Evolutionary conservation across 2,797 vertebrate genomes (phyloP).

Genomic region (Microctenopoma stevenorrisi): DNA sequence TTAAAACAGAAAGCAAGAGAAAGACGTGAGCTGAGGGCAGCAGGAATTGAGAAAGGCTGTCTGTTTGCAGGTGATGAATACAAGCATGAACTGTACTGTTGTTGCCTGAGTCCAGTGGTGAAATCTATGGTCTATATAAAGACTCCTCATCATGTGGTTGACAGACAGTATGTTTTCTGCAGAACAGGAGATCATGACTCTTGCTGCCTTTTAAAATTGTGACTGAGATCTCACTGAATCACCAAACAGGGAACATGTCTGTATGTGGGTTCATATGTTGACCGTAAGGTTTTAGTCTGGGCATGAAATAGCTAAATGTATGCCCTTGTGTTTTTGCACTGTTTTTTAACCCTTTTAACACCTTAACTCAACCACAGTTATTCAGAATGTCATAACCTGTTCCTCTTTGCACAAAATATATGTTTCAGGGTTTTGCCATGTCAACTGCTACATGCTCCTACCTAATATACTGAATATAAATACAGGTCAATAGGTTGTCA

Average conservation of each 20-base stretch:
- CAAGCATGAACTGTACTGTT: conserved; percentile 68
- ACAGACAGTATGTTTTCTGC: conserved; percentile 73
- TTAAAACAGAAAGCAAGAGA: conserved; percentile 35
- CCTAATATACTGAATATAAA: conserved; percentile 29
- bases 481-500: conserved; percentile 30
- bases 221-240: conserved; percentile 59
- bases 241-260: conserved; percentile 41
- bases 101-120: conserved; percentile 60
- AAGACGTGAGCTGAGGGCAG: conserved; percentile 43
- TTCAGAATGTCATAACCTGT: conserved; percentile 1
- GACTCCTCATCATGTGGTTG: conserved; percentile 71
- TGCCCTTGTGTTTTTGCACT: conserved; percentile 35
- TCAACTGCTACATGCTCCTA: conserved; percentile 30
- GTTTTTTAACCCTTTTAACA: conserved; percentile 20
- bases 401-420: conserved; percentile 19
- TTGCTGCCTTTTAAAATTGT: conserved; percentile 62
- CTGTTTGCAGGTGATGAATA: conserved; percentile 69
- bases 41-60: conserved; percentile 57
- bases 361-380: conserved; percentile 20
- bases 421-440: conserved; percentile 20
- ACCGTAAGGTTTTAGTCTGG: conserved; percentile 36
- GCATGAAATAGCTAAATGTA: conserved; percentile 18
- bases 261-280: conserved; percentile 38
- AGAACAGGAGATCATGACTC: conserved; percentile 75
- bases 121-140: conserved; percentile 76